These are phyloP conservation scores for Steatocranus sp. DNA, from an alignment of 2,797 vertebrate genomes.

Conservation along the genomic window DNA sequence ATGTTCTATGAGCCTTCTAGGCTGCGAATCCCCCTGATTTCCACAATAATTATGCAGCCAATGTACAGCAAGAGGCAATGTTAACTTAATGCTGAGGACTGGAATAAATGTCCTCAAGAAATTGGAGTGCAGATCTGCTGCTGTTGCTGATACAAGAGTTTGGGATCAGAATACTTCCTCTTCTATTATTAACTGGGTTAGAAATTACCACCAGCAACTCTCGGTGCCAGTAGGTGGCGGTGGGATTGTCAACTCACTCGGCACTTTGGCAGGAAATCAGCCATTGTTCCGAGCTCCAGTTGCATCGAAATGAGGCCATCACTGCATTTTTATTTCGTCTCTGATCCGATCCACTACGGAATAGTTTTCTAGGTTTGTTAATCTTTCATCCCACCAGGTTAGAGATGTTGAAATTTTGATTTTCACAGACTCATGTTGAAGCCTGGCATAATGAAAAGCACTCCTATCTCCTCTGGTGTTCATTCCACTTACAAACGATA, in stretches of 20 bases:
- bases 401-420: neutral
- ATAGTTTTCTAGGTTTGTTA: neutral
- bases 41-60: neutral
- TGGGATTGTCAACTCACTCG: conserved; percentile 10
- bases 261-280: conserved; percentile 28
- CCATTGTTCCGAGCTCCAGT: conserved; percentile 19
- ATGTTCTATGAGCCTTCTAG: neutral
- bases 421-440: neutral
- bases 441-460: neutral
- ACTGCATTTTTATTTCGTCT: neutral
- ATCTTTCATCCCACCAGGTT: neutral
- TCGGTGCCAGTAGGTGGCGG: conserved; percentile 18
- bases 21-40: neutral
- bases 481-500: neutral
- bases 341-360: neutral
- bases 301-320: conserved; percentile 14
- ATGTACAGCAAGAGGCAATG: neutral
- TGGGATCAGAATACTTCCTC: conserved; percentile 22
- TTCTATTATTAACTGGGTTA: conserved; percentile 32
- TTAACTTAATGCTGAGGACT: neutral
- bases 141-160: conserved; percentile 6
- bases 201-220: conserved; percentile 27
- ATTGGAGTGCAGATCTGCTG: conserved; percentile 5
- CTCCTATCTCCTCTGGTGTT: neutral
- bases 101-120: neutral